Base-by-base conservation (phyloP, 2,888 invertebrate species). In the Carterocephalus palaemon region DNA sequence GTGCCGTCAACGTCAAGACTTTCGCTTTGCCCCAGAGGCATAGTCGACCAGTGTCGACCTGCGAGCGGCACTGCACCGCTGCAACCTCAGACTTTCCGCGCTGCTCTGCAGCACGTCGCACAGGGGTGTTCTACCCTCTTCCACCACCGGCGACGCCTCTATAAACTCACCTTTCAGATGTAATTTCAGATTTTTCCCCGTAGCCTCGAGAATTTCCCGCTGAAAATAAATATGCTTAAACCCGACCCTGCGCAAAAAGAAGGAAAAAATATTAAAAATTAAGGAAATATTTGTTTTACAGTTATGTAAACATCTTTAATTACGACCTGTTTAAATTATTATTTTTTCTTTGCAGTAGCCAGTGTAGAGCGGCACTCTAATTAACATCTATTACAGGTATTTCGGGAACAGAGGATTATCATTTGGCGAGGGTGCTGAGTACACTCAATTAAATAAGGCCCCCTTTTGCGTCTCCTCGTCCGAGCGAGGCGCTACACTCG, bases 341-440 rank as follows among this genome's bases (percentile, higher is more conserved):
- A 72, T 82, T 82, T 84, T 65, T 82, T 76, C 75, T 76, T 76
- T 74, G 51, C 56, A 70, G 74, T 75, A n/a, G n/a, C n/a, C n/a
- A n/a, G 73, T 64, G 67, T 72, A 64, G 71, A 65, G 73, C 70
- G 75, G 71, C 64, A 70, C 68, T 76, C 75, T 84, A 84, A 86
- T 86, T 84, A 84, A 82, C 84, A 80, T 85, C 83, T 83, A 84
- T 83, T 85, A 80, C 79, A 81, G 81, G 82, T 82, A 84, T 81
- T 81, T 79, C 68, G 67, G 77, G 73, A 77, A 75, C 75, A 74
- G 78, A 75, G 79, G 75, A 80, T 80, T 81, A 80, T 80, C 80
- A 82, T 82, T 81, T 73, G 73, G 79, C 73, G 70, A 80, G 82
- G 80, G 81, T 65, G 73, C 77, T 82, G 82, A 83, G 80, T 83